Percentiles rank a stretch among this genome's conserved stretches.
Evolutionary conservation across 92 coral and sea anemone genomes (phyloP).

Genomic region (Epizoanthus illoricatus): DNA sequence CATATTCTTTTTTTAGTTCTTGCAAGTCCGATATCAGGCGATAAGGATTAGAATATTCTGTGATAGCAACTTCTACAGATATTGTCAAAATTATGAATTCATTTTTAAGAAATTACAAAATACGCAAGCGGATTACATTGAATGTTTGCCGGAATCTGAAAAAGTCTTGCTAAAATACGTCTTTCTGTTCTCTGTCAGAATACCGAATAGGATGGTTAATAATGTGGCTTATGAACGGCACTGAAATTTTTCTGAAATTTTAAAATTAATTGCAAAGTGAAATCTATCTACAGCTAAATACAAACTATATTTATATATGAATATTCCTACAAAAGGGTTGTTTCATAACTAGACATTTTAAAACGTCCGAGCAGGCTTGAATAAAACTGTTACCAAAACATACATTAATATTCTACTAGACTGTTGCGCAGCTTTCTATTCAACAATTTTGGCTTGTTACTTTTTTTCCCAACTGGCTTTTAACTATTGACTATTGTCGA

Average conservation of each 20-base stretch:
- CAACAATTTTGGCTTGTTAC: neutral
- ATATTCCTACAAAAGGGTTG: neutral
- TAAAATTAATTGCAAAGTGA: neutral
- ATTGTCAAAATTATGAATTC: conserved; percentile 13
- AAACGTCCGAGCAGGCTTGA: neutral
- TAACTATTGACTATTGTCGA: neutral
- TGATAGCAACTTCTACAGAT: conserved; percentile 4
- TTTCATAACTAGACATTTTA: neutral
- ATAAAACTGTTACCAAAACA: neutral
- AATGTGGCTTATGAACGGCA: neutral
- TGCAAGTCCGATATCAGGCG: neutral
- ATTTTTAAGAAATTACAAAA: neutral
- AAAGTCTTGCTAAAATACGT: neutral
- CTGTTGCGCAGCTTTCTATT: neutral
- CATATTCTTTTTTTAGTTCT: neutral
- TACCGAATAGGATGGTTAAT: neutral
- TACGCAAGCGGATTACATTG: neutral
- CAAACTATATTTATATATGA: conserved; percentile 9
- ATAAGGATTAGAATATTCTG: conserved; percentile 8
- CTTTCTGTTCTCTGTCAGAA: neutral
- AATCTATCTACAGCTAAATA: conserved; percentile 6
- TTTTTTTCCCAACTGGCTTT: neutral
- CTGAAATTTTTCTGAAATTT: neutral
- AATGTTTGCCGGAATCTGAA: neutral
- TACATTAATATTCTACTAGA: neutral